Conservation (phyloP, 1,140 invertebrate species). For the Capitella teleta region DNA sequence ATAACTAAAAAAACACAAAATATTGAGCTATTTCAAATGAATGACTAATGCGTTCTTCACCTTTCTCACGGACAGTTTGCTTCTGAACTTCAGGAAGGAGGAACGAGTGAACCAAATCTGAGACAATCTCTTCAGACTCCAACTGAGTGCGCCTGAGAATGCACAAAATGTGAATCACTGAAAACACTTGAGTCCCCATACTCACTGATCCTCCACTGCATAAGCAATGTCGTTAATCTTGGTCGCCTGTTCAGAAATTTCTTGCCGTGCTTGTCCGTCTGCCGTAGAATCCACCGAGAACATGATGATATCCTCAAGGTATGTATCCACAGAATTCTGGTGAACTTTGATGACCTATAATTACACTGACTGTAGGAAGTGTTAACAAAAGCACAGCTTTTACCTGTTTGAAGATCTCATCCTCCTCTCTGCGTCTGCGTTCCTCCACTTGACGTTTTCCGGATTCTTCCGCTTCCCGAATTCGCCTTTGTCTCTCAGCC, state of each 20-base stretch:
- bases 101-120: slow-evolving; percentile 53
- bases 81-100: slow-evolving; percentile 51
- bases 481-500: slow-evolving; percentile 53
- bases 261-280: slow-evolving; percentile 45
- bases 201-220: slow-evolving; percentile 36
- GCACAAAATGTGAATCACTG: background rate
- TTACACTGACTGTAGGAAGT: background rate
- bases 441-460: slow-evolving; percentile 57
- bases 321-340: slow-evolving; percentile 51
- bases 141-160: slow-evolving; percentile 36
- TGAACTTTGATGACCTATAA: slow-evolving; percentile 48
- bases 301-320: slow-evolving; percentile 53
- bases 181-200: background rate
- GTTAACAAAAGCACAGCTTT: no score
- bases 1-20: slow-evolving; percentile 20
- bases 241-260: slow-evolving; percentile 47
- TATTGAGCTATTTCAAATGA: background rate
- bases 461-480: slow-evolving; percentile 60
- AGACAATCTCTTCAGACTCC: slow-evolving; percentile 50
- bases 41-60: slow-evolving; percentile 16
- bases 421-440: slow-evolving; percentile 54
- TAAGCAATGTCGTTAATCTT: slow-evolving; percentile 50
- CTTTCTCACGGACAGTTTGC: slow-evolving; percentile 31
- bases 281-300: slow-evolving; percentile 50
- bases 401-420: slow-evolving; percentile 64